These are phyloP conservation scores for Hypanus sabinus DNA, from an alignment of 2,113 vertebrate species.

Conservation along the genomic window DNA sequence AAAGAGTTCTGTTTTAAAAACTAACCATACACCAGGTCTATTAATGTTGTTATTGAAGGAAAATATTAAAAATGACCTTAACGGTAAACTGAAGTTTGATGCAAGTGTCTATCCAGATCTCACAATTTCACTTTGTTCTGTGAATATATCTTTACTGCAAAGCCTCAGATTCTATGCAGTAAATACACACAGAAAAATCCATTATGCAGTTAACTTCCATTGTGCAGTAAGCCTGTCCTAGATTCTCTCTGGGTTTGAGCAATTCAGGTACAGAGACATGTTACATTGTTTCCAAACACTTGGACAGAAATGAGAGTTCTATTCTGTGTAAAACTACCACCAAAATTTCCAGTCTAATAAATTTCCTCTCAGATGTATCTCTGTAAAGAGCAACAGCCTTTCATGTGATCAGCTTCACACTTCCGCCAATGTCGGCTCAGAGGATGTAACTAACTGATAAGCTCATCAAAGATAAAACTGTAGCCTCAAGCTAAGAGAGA, in stretches of 20 bases:
- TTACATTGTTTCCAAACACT: slow-evolving; percentile 23
- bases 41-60: not conserved
- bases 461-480: not conserved
- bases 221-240: not conserved
- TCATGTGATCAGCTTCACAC: slow-evolving; percentile 27
- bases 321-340: not conserved
- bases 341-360: slow-evolving; percentile 29
- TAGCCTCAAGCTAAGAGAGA: not conserved
- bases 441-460: slow-evolving; percentile 30
- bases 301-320: not conserved
- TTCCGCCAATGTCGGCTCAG: not conserved
- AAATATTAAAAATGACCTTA: not conserved
- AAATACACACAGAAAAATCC: not conserved
- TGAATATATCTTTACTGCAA: not conserved
- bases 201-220: not conserved
- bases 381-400: slow-evolving; percentile 14
- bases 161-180: not conserved
- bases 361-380: slow-evolving; percentile 32
- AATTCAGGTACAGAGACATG: not conserved
- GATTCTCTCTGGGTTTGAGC: not conserved
- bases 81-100: not conserved
- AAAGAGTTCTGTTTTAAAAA: not conserved
- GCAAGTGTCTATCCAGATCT: not conserved
- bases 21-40: not conserved
- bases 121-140: not conserved